Conservation (phyloP, 1,140 invertebrate genomes). For the Philotrypesis tridentata region DNA sequence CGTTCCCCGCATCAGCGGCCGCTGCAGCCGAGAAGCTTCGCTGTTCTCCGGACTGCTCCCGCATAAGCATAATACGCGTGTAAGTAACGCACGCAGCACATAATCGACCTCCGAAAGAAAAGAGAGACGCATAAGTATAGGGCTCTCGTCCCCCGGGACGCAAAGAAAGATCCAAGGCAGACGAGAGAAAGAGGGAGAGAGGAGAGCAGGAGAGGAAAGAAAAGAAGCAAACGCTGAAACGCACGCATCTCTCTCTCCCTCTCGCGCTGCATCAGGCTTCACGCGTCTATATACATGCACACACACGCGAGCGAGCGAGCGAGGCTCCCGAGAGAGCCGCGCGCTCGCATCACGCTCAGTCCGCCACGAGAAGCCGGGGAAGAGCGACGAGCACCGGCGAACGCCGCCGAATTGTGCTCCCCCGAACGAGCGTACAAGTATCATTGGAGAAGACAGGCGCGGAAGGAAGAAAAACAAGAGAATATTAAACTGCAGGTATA, state of each 20-base stretch:
- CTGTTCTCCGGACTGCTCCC: background rate
- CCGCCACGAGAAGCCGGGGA: conserved; percentile 37
- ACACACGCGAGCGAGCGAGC: background rate
- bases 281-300: background rate
- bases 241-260: background rate
- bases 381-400: conserved; percentile 16
- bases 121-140: background rate
- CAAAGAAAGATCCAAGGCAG: background rate
- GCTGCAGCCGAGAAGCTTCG: background rate
- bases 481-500: too few relatives aligned
- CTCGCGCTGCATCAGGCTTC: background rate
- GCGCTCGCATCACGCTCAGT: conserved; percentile 48
- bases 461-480: too few relatives aligned
- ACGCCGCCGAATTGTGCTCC: background rate
- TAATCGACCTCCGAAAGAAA: background rate
- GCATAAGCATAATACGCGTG: too few relatives aligned
- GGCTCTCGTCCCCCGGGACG: background rate
- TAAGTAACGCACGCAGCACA: background rate
- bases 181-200: background rate
- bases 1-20: too few relatives aligned
- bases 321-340: too few relatives aligned
- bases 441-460: too few relatives aligned
- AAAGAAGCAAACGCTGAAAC: background rate
- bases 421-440: background rate
- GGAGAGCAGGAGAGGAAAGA: background rate